These are phyloP conservation scores for Adelges cooleyi DNA, from an alignment of 1,140 invertebrate genomes.

Conservation along the genomic window DNA sequence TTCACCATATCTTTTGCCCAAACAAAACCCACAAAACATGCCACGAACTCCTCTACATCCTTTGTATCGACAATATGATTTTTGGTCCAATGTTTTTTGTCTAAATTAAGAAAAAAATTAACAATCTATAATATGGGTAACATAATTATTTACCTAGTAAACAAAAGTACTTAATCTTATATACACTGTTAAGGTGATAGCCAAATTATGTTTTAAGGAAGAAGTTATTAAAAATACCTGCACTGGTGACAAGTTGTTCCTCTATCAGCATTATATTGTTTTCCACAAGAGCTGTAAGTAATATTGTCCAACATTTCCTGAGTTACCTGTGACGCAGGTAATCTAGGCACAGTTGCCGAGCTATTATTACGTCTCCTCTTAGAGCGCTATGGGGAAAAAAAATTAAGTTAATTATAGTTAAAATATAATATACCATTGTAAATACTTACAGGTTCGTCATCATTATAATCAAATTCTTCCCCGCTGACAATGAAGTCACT, in stretches of 20 bases:
- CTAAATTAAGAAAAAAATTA: conserved; percentile 32
- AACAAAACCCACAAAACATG: conserved; percentile 43
- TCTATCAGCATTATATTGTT: neutral
- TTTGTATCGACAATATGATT: conserved; percentile 40
- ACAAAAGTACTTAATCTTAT: no score
- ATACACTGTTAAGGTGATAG: no score
- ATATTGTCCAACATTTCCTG: conserved; percentile 14
- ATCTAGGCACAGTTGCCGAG: neutral
- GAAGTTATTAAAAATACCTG: no score
- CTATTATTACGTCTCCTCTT: neutral
- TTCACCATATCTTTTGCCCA: conserved; percentile 42
- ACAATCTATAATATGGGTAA: no score
- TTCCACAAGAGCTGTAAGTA: neutral
- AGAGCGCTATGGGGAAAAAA: neutral
- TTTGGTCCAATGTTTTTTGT: conserved; percentile 42
- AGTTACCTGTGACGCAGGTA: neutral
- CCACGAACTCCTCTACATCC: conserved; percentile 40
- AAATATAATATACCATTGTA: neutral
- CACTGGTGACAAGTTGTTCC: conserved; percentile 32
- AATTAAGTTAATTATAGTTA: no score
- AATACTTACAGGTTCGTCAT: conserved; percentile 12
- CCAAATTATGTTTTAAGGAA: no score
- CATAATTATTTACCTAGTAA: no score
- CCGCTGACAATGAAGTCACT: neutral
- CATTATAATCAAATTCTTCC: neutral